phyloP scores from a whole-genome alignment of 2,888 invertebrate species.

The Nudaria mundana region DNA sequence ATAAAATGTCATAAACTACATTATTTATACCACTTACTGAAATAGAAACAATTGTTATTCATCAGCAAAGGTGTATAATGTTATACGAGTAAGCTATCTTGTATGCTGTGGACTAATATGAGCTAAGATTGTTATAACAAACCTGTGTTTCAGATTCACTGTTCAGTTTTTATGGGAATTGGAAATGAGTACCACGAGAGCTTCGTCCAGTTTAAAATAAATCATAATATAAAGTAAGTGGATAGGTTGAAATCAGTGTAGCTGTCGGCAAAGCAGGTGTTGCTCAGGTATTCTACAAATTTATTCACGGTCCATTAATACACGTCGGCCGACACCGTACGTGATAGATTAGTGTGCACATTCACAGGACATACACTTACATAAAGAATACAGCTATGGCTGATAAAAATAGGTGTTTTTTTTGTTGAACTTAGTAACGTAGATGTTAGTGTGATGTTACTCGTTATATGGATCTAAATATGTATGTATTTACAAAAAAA shows the following conservation, averaged over 20 bases:
- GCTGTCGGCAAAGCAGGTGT: constrained; percentile 18
- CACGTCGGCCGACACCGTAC: constrained; percentile 51
- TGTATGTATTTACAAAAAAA: no score
- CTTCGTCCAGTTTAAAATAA: no score
- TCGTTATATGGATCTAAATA: background rate
- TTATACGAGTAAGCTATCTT: no score
- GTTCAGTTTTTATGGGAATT: no score
- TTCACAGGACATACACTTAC: constrained; percentile 38
- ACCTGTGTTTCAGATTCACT: no score
- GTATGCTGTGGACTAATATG: no score
- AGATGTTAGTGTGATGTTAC: background rate
- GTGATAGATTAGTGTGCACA: constrained; percentile 60
- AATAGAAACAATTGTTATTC: no score
- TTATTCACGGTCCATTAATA: constrained; percentile 69
- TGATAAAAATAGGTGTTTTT: background rate
- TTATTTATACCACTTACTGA: no score
- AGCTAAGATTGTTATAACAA: no score
- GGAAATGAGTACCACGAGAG: no score
- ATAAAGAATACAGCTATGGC: background rate
- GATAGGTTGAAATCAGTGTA: constrained; percentile 22
- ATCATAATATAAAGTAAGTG: background rate
- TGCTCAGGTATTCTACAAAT: constrained; percentile 48
- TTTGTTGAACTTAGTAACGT: background rate
- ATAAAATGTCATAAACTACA: no score
- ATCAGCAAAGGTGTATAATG: no score